Conservation (phyloP, 2,888 invertebrate species). For the Melanostoma scalare region DNA sequence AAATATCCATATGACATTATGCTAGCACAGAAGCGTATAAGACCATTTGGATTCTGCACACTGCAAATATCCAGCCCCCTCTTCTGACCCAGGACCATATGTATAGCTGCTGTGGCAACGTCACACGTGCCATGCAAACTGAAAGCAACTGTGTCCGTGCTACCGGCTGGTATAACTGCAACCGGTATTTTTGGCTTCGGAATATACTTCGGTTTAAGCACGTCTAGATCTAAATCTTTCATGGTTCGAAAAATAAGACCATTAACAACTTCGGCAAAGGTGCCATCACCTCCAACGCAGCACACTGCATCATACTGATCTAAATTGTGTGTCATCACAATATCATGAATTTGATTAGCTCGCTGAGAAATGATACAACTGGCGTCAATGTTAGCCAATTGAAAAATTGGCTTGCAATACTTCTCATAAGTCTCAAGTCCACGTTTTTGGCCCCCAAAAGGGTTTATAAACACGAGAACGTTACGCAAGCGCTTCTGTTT, state of each 20-base stretch:
- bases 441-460: slow-evolving; percentile 90
- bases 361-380: slow-evolving; percentile 88
- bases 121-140: slow-evolving; percentile 91
- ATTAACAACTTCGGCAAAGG: slow-evolving; percentile 91
- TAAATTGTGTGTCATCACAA: slow-evolving; percentile 84
- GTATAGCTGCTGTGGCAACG: slow-evolving; percentile 90
- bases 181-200: slow-evolving; percentile 82
- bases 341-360: slow-evolving; percentile 90
- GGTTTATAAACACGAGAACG: slow-evolving; percentile 91
- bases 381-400: slow-evolving; percentile 86
- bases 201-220: slow-evolving; percentile 78
- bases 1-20: slow-evolving; percentile 93
- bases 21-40: slow-evolving; percentile 88
- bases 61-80: slow-evolving; percentile 90
- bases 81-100: slow-evolving; percentile 90
- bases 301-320: slow-evolving; percentile 87
- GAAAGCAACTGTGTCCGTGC: slow-evolving; percentile 90
- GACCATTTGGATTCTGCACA: slow-evolving; percentile 85
- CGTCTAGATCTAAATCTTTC: slow-evolving; percentile 78
- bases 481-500: slow-evolving; percentile 85
- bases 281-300: slow-evolving; percentile 94
- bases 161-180: slow-evolving; percentile 87
- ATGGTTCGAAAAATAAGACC: slow-evolving; percentile 86
- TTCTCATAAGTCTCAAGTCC: slow-evolving; percentile 89
- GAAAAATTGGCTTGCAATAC: slow-evolving; percentile 86